Evolutionary conservation across 2,797 vertebrate species (phyloP), one percentile per base, ranked within the genome.

Genomic region (Amblyraja radiata): DNA sequence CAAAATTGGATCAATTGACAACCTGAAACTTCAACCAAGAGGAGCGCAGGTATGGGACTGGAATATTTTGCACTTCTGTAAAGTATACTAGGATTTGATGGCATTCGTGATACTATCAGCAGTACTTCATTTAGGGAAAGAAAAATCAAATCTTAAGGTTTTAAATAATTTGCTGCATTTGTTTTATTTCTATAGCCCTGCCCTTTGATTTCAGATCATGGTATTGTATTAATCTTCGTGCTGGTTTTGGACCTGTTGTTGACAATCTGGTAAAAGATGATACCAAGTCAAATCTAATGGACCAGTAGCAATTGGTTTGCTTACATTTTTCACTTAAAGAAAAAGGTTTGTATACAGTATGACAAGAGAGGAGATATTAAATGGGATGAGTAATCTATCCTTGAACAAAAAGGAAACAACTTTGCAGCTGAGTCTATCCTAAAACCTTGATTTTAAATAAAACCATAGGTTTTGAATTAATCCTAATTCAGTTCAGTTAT

Each of bases 11-110:
- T 99, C 98, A 93, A 98, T 97, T 68, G 95, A 98, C 93, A 99
- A 99, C 95, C 96, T 98, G 93, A 99, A 97, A 94, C 98, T 99
- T 95, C 98, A 98, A 95, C 98, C 98, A 8, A 98, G 98, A 96
- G 98, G 98, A 2, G 98, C 98, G 4, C 98, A 99, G 98, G 98
- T 99, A 97, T 98, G 96, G 54, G 23, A 28, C 25, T 28, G n/a
- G 71, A 92, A 76, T 76, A 76, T 28, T 28, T 46, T 32, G 18
- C 46, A 91, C 65, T 91, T 91, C 39, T 10, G n/a, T 54, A 25
- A 54, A 61, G 25, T 84, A 28, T 74, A 21, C 71, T 92, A 18
- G 39, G 39, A 92, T 92, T 88, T 58, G 71, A 92, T 92, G 11
- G 32, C 39, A 73, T 46, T 71, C 4, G 10, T 73, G 2, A 46